Base-by-base conservation (phyloP, 2,888 invertebrate genomes). In the Pristionchus entomophagus region DNA sequence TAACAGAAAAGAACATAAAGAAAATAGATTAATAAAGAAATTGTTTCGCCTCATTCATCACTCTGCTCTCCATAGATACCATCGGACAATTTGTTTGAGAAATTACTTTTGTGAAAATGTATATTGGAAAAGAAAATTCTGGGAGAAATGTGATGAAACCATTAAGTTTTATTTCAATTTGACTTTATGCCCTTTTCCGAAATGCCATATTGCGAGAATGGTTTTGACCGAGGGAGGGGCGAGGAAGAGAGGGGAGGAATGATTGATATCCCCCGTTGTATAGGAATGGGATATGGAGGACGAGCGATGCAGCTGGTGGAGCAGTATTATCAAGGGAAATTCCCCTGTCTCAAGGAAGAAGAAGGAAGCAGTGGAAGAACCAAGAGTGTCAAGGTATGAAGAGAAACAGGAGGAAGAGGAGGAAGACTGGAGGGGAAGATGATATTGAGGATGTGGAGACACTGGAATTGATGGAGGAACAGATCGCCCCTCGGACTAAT, bases 251-350 rank as follows among this genome's bases (percentile, higher is more conserved):
- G 26, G 32, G 26, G 26, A 62, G 62, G 32, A 62, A 62, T 62
- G 26, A 62, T 62, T 6, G 32, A 62, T 49, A 49, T 49, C 49
- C 49, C 8, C 17, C n/a, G 59, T 59, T 59, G 17, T 94, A 32
- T 92, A 97, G 96, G 87, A 45, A 98, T 98, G 98, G 99, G 99
- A 0, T 99, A 99, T 94, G 99, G 99, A 6, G 96, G 96, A 87
- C 95, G 96, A 86, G 97, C 99, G 0, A 93, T 99, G 8, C 95
- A 96, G 87, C 95, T 98, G 59, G 94, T 99, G 12, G 96, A 96
- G 86, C 95, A 97, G 85, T 99, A 99, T 94, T 99, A 97, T 94
- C 96, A 96, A 89, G 96, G 96, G 2, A 96, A 96, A 86, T 93
- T 94, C 53, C 88, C 90, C 22, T 89, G 88, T 73, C 73, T 91